Evolutionary conservation across 2,113 vertebrate species (phyloP), one percentile per base, ranked within the genome.

Genomic region (Malurus melanocephalus): DNA sequence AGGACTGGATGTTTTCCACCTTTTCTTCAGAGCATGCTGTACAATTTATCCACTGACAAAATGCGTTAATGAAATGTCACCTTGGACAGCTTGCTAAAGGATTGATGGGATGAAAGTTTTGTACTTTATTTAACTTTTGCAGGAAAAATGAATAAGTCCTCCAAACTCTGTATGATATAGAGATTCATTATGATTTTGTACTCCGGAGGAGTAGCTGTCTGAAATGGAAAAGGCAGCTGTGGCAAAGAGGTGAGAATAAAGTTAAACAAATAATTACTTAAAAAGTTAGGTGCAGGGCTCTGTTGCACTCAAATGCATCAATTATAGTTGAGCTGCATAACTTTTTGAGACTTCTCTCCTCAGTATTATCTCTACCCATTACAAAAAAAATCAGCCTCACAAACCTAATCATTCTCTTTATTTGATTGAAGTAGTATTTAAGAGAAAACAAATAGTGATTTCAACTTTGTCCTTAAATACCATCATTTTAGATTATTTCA

Each of bases 31-130:
- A 94, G 90, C 94, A 94, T 95, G 96, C 96, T 95, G 94, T 95
- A 98, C 97, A 12, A 98, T 98, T 98, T 98, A 98, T 98, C 97
- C 98, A 98, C 98, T 98, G 98, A 99, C 98, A 98, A 98, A 98
- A 97, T 97, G 97, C 95, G 89, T 98, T 99, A 99, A 99, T 99
- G 98, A 98, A 98, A 98, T 98, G 98, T 98, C 98, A 98, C 97
- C 97, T 98, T 97, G 94, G 97, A 98, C 98, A 98, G 98, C 97
- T 97, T 97, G 96, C 94, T 84, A 95, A 96, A 98, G 95, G 98
- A 99, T 97, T 98, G 98, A 99, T 98, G 98, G 91, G 93, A 94
- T 96, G 92, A 96, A 98, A 98, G 97, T 98, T 98, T 98, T 98
- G 95, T 94, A 96, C 97, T 98, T 98, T 98, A 98, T 98, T 98